phyloP scores from a whole-genome alignment of 1,140 invertebrate species.

The Solenopsis fugax region DNA sequence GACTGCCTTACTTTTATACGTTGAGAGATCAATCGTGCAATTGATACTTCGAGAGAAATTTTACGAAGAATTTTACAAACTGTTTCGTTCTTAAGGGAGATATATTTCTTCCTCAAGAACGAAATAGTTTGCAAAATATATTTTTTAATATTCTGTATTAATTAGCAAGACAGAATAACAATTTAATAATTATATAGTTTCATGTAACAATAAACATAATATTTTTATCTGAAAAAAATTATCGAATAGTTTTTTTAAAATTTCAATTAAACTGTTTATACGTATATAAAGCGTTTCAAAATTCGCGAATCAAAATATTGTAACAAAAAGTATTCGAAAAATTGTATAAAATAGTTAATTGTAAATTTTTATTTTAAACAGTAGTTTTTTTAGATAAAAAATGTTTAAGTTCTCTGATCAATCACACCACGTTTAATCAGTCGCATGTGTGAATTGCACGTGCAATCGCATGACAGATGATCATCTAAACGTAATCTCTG shows the following conservation, averaged over 20 bases:
- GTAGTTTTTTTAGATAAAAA: too few species aligned
- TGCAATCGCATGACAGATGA: too few species aligned
- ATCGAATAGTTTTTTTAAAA: background rate
- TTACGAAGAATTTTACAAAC: background rate
- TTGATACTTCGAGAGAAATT: background rate
- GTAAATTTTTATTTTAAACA: too few species aligned
- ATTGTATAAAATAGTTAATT: too few species aligned
- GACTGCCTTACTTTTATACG: background rate
- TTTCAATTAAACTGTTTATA: background rate
- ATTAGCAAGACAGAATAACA: background rate
- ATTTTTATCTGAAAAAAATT: background rate
- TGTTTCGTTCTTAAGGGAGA: background rate
- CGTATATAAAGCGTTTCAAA: background rate
- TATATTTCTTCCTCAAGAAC: background rate
- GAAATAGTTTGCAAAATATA: too few species aligned
- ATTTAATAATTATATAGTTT: conserved; percentile 3
- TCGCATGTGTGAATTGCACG: too few species aligned
- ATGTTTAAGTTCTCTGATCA: too few species aligned
- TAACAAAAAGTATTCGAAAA: too few species aligned
- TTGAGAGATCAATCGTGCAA: background rate
- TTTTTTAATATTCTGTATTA: background rate
- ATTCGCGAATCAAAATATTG: too few species aligned
- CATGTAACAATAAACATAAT: background rate
- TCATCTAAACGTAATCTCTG: too few species aligned
- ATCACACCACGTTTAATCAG: too few species aligned